Conservation (phyloP, 2,888 invertebrate genomes). For the Heliconius hortense region DNA sequence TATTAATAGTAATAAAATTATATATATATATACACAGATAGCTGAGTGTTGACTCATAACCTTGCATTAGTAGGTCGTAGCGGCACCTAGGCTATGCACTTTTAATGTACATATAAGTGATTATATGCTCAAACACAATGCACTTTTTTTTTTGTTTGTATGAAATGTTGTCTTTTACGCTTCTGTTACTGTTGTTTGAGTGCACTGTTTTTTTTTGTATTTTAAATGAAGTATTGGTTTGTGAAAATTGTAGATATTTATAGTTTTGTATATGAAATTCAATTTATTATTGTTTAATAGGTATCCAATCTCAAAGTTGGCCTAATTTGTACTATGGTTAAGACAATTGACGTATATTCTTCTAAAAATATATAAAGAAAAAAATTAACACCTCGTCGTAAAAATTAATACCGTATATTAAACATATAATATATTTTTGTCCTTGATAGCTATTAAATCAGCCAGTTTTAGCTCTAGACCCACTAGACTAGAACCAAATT, state of each 20-base stretch:
- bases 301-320: not conserved
- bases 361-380: not conserved
- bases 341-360: not conserved
- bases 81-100: conserved; percentile 33
- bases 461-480: no score
- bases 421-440: no score
- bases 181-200: conserved; percentile 31
- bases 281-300: not conserved
- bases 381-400: not conserved
- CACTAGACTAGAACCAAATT: no score
- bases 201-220: conserved; percentile 11
- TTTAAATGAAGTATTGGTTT: not conserved
- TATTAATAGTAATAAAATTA: conserved; percentile 21
- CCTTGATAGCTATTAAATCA: not conserved
- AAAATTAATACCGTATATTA: not conserved
- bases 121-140: conserved; percentile 37
- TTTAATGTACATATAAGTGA: conserved; percentile 15
- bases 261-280: not conserved
- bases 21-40: conserved; percentile 33
- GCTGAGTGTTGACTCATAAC: conserved; percentile 38
- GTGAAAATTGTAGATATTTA: not conserved
- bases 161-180: conserved; percentile 32
- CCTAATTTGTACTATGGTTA: not conserved
- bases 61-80: conserved; percentile 37
- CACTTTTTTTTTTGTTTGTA: conserved; percentile 26